These are phyloP conservation scores for Odontamblyopus rebecca DNA, from an alignment of 2,797 vertebrate genomes.

Conservation along the genomic window DNA sequence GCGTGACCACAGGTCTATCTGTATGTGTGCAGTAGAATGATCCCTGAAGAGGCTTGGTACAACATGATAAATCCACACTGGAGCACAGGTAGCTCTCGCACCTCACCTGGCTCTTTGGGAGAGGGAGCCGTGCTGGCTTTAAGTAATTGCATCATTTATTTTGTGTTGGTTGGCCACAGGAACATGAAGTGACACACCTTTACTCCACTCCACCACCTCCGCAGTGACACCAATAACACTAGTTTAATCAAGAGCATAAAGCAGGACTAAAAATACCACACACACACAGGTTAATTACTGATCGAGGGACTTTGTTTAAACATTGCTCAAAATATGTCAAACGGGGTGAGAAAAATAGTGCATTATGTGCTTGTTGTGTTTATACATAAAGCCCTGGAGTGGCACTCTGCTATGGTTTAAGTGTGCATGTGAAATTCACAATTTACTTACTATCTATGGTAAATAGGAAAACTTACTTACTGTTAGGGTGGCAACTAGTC, in stretches of 20 bases:
- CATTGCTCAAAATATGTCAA: conserved; percentile 11
- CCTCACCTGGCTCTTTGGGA: conserved; percentile 50
- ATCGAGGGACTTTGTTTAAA: conserved; percentile 12
- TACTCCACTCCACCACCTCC: conserved; percentile 14
- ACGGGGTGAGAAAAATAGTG: conserved; percentile 5
- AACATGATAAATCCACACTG: conserved; percentile 65
- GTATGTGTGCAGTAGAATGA: conserved; percentile 44
- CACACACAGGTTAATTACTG: conserved; percentile 7
- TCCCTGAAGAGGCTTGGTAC: conserved; percentile 65
- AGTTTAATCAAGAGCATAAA: conserved; percentile 11
- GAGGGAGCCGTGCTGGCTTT: conserved; percentile 54
- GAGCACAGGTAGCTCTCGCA: conserved; percentile 23
- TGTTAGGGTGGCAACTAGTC: too few relatives aligned
- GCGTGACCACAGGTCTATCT: conserved; percentile 24
- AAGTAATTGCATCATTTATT: conserved; percentile 72
- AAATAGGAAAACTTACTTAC: too few relatives aligned
- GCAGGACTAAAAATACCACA: conserved; percentile 6
- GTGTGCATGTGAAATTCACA: not conserved
- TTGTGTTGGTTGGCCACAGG: conserved; percentile 62
- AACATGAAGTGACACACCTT: conserved; percentile 48
- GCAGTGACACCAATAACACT: conserved; percentile 17
- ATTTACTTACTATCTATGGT: not conserved
- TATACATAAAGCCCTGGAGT: conserved; percentile 4
- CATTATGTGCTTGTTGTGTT: conserved; percentile 4
- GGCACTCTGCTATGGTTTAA: not conserved